Evolutionary conservation across 2,113 vertebrate genomes (phyloP).

Genomic region (Bubo scandiacus): DNA sequence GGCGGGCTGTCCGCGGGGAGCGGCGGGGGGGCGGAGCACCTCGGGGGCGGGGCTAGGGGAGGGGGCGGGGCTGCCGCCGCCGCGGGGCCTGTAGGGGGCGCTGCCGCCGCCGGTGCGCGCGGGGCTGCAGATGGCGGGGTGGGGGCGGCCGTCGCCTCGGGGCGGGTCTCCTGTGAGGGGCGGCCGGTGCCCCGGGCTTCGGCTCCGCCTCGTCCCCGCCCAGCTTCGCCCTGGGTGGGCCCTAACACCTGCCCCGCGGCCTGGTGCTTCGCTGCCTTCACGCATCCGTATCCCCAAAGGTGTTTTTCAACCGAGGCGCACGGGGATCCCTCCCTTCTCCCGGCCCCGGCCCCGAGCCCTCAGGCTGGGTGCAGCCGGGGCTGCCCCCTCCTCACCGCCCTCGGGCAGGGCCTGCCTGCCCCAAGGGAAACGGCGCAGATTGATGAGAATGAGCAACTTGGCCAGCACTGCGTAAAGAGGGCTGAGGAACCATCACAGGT

Average conservation of each 20-base stretch:
- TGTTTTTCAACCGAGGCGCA: background rate
- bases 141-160: background rate
- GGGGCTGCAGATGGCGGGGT: background rate
- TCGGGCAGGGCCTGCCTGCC: background rate
- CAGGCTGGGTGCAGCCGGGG: background rate
- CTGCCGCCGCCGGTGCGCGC: background rate
- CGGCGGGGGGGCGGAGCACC: no score
- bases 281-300: rapidly evolving
- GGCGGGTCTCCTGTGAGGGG: background rate
- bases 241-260: rapidly evolving
- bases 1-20: background rate
- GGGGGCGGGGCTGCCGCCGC: background rate
- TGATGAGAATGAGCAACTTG: rapidly evolving
- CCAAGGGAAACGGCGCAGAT: rapidly evolving
- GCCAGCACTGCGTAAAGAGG: no score
- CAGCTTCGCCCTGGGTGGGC: rapidly evolving
- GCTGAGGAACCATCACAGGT: rapidly evolving
- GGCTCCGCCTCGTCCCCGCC: rapidly evolving
- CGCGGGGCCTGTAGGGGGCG: background rate
- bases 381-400: background rate
- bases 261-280: rapidly evolving
- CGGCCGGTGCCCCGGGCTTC: rapidly evolving
- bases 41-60: background rate
- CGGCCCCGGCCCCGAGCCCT: background rate
- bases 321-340: no score